Conservation (phyloP, 2,113 vertebrate genomes). For the Tupaia tana region DNA sequence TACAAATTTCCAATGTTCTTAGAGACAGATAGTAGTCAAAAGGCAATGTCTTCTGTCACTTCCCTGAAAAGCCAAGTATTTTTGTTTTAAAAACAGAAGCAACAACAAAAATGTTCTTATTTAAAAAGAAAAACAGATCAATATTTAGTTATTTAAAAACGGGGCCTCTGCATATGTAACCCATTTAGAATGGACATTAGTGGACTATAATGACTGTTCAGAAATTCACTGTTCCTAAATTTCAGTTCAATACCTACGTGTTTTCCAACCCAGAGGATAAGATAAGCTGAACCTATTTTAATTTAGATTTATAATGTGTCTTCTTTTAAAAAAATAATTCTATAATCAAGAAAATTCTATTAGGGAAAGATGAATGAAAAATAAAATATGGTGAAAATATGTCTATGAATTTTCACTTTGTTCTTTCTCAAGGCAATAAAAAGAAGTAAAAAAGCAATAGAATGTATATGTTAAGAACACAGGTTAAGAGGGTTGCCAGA, state of each 20-base stretch:
- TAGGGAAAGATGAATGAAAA: not conserved
- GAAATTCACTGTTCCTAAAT: slow-evolving; percentile 31
- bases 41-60: slow-evolving; percentile 46
- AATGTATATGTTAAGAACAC: not conserved
- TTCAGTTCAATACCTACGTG: slow-evolving; percentile 35
- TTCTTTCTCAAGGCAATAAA: slow-evolving; percentile 10
- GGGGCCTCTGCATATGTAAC: not conserved
- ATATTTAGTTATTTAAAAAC: slow-evolving; percentile 41
- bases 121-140: slow-evolving; percentile 39
- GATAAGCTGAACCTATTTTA: not conserved
- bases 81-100: slow-evolving; percentile 19
- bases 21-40: slow-evolving; percentile 66
- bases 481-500: not conserved
- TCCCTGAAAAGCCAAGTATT: slow-evolving; percentile 37
- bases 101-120: slow-evolving; percentile 4
- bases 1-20: slow-evolving; percentile 43
- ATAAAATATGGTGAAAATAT: slow-evolving; percentile 17
- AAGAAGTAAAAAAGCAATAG: not conserved
- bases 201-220: slow-evolving; percentile 22
- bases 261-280: slow-evolving; percentile 58
- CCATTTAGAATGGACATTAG: not conserved
- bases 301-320: slow-evolving; percentile 36
- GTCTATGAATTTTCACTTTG: not conserved
- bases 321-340: slow-evolving; percentile 25
- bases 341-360: slow-evolving; percentile 23